Conservation (phyloP, 2,797 vertebrate genomes). For the Meda fulgida region DNA sequence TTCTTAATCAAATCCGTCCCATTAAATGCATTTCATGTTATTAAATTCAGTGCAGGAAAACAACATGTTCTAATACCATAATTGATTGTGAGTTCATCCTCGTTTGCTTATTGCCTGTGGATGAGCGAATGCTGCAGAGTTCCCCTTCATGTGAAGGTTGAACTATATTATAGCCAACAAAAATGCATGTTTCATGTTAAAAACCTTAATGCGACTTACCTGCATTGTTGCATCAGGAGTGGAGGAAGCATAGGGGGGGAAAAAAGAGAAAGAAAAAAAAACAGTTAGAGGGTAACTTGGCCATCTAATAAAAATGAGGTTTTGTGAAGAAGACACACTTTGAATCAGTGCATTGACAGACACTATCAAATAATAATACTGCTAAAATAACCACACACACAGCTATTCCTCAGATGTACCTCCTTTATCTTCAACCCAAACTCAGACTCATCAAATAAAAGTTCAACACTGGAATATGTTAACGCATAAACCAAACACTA, state of each 20-base stretch:
- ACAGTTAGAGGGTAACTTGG: constrained; percentile 28
- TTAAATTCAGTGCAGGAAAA: constrained; percentile 58
- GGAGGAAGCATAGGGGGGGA: constrained; percentile 28
- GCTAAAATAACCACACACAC: neutral
- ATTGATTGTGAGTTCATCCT: constrained; percentile 60
- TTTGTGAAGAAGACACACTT: neutral
- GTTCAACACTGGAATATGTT: neutral
- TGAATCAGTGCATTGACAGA: neutral
- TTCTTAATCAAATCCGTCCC: constrained; percentile 56
- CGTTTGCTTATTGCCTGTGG: constrained; percentile 26
- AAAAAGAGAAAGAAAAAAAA: constrained; percentile 35
- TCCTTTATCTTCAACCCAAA: neutral
- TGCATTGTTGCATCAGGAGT: constrained; percentile 52
- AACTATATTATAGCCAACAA: constrained; percentile 45
- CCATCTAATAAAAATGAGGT: neutral
- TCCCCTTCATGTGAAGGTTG: constrained; percentile 55
- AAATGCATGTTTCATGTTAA: constrained; percentile 54
- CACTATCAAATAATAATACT: neutral
- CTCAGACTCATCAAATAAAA: constrained; percentile 15
- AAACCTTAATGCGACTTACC: constrained; percentile 69
- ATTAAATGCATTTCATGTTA: constrained; percentile 57
- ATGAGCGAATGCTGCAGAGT: constrained; percentile 29
- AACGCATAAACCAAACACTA: constrained; percentile 23
- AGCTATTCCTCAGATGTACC: neutral
- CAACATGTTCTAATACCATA: constrained; percentile 47